Evolutionary conservation across 2,888 invertebrate genomes (phyloP).

Genomic region (Mythimna loreyi): DNA sequence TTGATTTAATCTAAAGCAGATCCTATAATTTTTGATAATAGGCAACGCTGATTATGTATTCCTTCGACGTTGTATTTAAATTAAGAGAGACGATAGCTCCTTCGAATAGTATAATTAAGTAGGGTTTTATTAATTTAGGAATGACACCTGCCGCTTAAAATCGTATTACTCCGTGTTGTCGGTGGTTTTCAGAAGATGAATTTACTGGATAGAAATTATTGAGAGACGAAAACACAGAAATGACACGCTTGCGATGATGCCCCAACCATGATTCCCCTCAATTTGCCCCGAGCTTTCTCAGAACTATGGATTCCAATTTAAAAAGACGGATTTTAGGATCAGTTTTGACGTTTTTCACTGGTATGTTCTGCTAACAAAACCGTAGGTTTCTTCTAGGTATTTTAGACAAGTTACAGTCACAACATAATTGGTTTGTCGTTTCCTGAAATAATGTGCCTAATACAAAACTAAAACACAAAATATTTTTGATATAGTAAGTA

Average conservation of each 20-base stretch:
- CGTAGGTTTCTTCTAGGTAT: too few relatives aligned
- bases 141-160: slow-evolving; percentile 1
- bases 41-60: not conserved
- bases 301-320: not conserved
- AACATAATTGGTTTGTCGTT: too few relatives aligned
- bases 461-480: too few relatives aligned
- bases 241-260: not conserved
- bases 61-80: slow-evolving; percentile 9
- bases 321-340: not conserved
- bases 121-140: slow-evolving; percentile 1
- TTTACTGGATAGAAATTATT: not conserved
- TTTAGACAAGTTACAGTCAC: too few relatives aligned
- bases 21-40: not conserved
- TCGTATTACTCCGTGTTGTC: not conserved
- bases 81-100: not conserved
- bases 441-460: too few relatives aligned
- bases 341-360: not conserved
- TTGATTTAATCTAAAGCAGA: too few relatives aligned
- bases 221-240: not conserved
- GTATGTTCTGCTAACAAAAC: not conserved
- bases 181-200: not conserved
- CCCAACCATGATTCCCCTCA: not conserved
- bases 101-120: slow-evolving; percentile 1
- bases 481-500: too few relatives aligned
- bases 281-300: not conserved